Evolutionary conservation across 1,140 invertebrate species (phyloP).

Genomic region (Meteorus sp.): DNA sequence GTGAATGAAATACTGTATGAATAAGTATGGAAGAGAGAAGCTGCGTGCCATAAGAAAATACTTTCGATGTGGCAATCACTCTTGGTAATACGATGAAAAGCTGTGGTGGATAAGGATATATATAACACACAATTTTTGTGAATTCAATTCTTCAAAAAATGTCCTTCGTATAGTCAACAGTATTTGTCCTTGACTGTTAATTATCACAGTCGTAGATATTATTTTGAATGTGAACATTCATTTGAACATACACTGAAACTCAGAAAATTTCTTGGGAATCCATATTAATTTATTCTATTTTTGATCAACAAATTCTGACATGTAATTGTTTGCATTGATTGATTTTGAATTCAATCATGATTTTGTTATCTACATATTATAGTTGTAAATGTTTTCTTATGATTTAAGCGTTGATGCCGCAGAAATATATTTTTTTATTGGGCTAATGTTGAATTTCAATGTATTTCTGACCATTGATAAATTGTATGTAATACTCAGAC

Average conservation of each 20-base stretch:
- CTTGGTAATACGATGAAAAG: background rate
- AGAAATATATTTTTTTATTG: conserved; percentile 34
- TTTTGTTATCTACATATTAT: background rate
- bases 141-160: conserved; percentile 5
- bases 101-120: no score
- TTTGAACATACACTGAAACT: conserved; percentile 25
- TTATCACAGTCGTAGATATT: conserved; percentile 10
- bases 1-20: background rate
- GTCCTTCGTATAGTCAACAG: background rate
- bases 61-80: background rate
- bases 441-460: conserved; percentile 5
- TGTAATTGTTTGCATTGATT: background rate
- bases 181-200: conserved; percentile 1
- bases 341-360: background rate
- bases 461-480: conserved; percentile 2
- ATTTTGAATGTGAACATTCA: conserved; percentile 3
- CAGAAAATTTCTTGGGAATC: background rate
- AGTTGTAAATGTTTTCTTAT: conserved; percentile 32
- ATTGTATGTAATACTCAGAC: conserved; percentile 13
- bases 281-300: background rate
- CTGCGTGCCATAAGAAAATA: conserved; percentile 4
- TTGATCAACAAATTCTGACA: background rate
- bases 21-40: background rate
- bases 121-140: background rate
- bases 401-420: conserved; percentile 25